These are phyloP conservation scores for Pelobates fuscus DNA, from an alignment of 2,113 vertebrate genomes.

Conservation along the genomic window DNA sequence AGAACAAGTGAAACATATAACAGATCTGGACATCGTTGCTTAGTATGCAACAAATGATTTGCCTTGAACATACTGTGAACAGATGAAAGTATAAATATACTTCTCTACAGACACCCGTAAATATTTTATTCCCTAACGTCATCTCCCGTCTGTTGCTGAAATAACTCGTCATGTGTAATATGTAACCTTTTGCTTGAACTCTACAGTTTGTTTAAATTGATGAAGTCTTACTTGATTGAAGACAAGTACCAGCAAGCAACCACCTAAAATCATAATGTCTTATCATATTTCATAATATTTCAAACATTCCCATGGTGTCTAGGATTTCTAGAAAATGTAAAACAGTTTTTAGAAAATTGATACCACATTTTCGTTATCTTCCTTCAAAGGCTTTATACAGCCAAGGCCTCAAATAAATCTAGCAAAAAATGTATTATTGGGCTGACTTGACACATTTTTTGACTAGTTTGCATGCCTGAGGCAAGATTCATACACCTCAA, in stretches of 20 bases:
- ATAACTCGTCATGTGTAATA: slow-evolving; percentile 20
- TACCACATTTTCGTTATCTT: slow-evolving; percentile 33
- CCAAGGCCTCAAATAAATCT: background rate
- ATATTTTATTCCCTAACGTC: background rate
- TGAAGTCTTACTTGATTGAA: slow-evolving; percentile 15
- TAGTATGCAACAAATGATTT: no score
- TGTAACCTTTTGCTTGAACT: slow-evolving; percentile 9
- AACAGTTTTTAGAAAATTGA: slow-evolving; percentile 39
- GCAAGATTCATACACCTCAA: background rate
- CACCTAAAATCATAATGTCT: slow-evolving; percentile 26
- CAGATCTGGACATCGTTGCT: no score
- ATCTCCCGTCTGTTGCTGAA: background rate
- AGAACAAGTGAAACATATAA: no score
- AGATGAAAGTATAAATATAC: no score
- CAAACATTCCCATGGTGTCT: slow-evolving; percentile 6
- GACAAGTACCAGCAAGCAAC: slow-evolving; percentile 5
- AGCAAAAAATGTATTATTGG: slow-evolving; percentile 6
- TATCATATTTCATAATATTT: slow-evolving; percentile 36
- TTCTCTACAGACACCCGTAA: background rate
- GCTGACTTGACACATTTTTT: background rate
- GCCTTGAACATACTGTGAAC: no score
- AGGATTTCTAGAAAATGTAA: slow-evolving; percentile 30
- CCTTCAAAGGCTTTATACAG: slow-evolving; percentile 12
- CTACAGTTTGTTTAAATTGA: slow-evolving; percentile 6
- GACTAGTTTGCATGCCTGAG: slow-evolving; percentile 1